These are phyloP conservation scores for Engystomops pustulosus DNA, from an alignment of 2,113 vertebrate genomes.

Conservation along the genomic window DNA sequence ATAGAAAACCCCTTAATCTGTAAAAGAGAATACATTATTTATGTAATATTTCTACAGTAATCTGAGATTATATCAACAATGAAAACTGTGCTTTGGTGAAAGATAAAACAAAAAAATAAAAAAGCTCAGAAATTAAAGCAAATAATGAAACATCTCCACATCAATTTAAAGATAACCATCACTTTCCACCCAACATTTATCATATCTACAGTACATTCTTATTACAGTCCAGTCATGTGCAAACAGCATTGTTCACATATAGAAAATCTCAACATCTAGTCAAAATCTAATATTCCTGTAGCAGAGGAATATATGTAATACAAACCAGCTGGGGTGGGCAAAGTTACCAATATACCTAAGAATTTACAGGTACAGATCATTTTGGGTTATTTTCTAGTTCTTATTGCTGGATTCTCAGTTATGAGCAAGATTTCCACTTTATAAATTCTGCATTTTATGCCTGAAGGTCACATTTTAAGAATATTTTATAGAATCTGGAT, in stretches of 20 bases:
- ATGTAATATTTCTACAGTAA: not conserved
- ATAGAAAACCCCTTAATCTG: too few relatives aligned
- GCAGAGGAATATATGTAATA: not conserved
- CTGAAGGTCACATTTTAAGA: not conserved
- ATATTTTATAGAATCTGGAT: not conserved
- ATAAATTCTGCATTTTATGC: not conserved
- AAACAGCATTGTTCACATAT: not conserved
- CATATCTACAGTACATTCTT: not conserved
- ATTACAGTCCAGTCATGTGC: not conserved
- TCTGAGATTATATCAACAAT: not conserved
- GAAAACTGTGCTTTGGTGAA: conserved; percentile 16
- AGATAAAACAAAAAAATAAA: not conserved
- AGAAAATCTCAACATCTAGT: not conserved
- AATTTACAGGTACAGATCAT: not conserved
- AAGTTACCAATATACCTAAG: not conserved
- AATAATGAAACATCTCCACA: not conserved
- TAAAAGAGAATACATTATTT: not conserved
- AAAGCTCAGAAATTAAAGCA: not conserved
- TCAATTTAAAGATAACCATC: conserved; percentile 39
- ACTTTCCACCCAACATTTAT: not conserved
- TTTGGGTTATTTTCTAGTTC: not conserved
- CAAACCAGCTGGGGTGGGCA: not conserved
- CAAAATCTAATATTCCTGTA: not conserved
- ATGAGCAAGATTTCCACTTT: not conserved
- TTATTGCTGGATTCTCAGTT: not conserved